A percentile compares a stretch with the other conserved stretches of the same genome.
Conservation (phyloP, 2,113 vertebrate genomes). For the Pedetes capensis region DNA sequence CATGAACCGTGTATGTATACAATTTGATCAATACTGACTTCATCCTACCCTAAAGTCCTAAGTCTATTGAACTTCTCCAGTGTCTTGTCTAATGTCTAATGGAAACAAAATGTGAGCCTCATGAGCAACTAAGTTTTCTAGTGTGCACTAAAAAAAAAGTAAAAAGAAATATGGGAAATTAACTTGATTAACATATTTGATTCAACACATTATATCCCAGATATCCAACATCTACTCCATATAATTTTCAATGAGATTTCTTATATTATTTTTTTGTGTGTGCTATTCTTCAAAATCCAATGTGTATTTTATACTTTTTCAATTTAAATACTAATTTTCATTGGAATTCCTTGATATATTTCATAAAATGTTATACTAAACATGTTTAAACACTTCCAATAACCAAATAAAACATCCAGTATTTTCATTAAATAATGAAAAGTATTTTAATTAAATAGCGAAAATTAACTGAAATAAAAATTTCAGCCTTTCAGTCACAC, state of each 20-base stretch:
- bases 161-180: background rate
- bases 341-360: background rate
- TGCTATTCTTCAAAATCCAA: background rate
- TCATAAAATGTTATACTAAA: background rate
- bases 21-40: background rate
- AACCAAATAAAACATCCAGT: background rate
- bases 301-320: background rate
- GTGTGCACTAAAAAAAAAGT: background rate
- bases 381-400: background rate
- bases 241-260: background rate
- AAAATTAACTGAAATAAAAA: background rate
- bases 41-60: fast-evolving
- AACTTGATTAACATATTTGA: background rate
- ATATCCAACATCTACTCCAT: background rate
- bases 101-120: background rate
- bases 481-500: background rate
- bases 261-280: background rate
- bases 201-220: background rate
- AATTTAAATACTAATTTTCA: background rate
- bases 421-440: background rate
- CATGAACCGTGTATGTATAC: background rate
- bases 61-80: background rate
- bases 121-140: background rate
- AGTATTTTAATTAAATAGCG: background rate
- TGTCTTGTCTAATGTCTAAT: background rate